A percentile compares a stretch with the other conserved stretches of the same genome.
Conservation (phyloP, 2,888 invertebrate genomes). For the Sesamia inferens region DNA sequence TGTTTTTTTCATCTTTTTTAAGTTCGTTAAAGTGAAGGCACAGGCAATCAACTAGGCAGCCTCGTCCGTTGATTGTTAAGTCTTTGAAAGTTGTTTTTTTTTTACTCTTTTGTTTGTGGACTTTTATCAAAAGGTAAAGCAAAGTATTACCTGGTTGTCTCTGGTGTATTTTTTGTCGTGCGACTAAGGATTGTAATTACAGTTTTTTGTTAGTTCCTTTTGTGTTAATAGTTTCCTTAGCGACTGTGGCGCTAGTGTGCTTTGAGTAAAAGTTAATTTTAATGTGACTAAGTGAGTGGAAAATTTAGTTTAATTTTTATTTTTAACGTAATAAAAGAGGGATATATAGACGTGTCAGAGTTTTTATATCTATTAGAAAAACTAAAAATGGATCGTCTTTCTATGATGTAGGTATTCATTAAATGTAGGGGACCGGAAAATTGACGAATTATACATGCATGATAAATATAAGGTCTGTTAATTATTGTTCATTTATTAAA, state of each 20-base stretch:
- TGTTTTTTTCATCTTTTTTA: constrained; percentile 69
- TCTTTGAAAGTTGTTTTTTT: constrained; percentile 64
- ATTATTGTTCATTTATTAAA: too few species aligned
- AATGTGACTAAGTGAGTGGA: constrained; percentile 40
- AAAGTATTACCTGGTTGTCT: constrained; percentile 62
- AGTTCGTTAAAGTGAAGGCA: constrained; percentile 71
- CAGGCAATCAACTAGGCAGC: constrained; percentile 71
- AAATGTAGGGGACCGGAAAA: neutral
- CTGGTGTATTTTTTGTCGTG: constrained; percentile 49
- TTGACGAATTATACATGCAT: neutral
- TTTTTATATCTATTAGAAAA: neutral
- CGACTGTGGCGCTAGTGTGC: constrained; percentile 34
- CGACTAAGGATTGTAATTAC: constrained; percentile 59
- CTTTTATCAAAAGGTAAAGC: constrained; percentile 61
- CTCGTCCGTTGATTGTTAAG: constrained; percentile 64
- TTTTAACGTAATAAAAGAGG: neutral
- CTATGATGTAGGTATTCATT: neutral
- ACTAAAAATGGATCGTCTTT: neutral
- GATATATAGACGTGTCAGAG: neutral
- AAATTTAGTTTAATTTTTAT: constrained; percentile 27
- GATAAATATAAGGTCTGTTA: neutral
- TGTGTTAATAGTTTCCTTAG: constrained; percentile 53
- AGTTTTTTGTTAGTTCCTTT: constrained; percentile 46
- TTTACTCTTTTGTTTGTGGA: constrained; percentile 54
- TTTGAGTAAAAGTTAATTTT: constrained; percentile 37